Evolutionary conservation across 2,888 invertebrate species (phyloP).

Genomic region (Tipula unca): DNA sequence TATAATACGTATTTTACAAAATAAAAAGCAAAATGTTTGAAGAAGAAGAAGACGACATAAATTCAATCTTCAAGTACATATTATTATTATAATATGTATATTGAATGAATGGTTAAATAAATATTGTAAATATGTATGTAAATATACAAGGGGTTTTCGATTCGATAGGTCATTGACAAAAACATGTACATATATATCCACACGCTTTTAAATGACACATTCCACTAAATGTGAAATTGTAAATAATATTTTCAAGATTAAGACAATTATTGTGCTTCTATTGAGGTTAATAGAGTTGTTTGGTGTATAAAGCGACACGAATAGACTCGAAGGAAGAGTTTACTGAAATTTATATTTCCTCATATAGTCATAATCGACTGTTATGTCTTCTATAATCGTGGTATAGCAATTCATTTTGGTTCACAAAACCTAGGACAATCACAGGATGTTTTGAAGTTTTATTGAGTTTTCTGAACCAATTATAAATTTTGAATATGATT

Average conservation of each 20-base stretch:
- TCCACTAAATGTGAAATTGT: neutral
- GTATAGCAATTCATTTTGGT: too few species aligned
- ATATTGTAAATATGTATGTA: neutral
- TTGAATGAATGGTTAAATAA: neutral
- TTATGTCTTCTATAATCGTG: too few species aligned
- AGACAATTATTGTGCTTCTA: neutral
- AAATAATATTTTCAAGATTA: neutral
- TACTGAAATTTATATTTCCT: neutral
- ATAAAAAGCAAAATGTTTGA: neutral
- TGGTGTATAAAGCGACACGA: neutral
- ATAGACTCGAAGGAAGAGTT: neutral
- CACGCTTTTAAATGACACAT: neutral
- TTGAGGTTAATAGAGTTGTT: neutral
- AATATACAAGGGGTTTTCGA: neutral
- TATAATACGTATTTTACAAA: neutral
- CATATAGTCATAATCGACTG: too few species aligned
- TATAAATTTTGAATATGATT: too few species aligned
- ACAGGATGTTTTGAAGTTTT: too few species aligned
- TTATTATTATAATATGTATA: neutral
- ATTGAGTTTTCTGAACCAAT: too few species aligned
- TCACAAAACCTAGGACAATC: too few species aligned
- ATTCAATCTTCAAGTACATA: neutral
- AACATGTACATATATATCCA: neutral
- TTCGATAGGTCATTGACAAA: constrained; percentile 8
- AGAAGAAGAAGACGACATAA: neutral